phyloP scores from a whole-genome alignment of 2,797 vertebrate genomes.

The Acridotheres tristis region DNA sequence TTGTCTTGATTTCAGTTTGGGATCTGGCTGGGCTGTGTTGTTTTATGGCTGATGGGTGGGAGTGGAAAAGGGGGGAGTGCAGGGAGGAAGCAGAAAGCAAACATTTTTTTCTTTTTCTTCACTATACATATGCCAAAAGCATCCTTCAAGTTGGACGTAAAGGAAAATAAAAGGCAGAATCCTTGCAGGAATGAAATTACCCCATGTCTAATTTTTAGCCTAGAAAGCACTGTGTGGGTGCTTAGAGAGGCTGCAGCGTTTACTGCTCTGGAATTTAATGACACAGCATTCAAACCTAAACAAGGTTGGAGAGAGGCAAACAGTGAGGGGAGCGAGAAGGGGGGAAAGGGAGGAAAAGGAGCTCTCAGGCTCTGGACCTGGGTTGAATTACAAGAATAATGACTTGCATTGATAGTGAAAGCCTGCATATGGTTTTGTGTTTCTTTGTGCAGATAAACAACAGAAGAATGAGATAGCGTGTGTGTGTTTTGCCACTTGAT shows the following conservation, averaged over 20 bases:
- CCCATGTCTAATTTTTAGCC: background rate
- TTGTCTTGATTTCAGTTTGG: constrained; percentile 52
- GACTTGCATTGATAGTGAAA: constrained; percentile 4
- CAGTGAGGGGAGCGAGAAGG: background rate
- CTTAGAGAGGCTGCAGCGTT: background rate
- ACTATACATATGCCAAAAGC: background rate
- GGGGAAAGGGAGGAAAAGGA: background rate
- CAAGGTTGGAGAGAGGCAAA: constrained; percentile 13
- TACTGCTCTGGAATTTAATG: constrained; percentile 49
- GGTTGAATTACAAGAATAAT: constrained; percentile 51
- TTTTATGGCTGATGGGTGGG: constrained; percentile 39
- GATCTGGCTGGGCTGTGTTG: constrained; percentile 8
- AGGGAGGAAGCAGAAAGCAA: constrained; percentile 1
- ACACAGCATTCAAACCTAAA: constrained; percentile 14
- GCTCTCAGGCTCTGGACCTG: background rate
- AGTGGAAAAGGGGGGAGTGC: background rate
- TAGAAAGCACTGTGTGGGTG: background rate
- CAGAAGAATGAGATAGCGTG: background rate
- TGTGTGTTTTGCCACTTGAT: background rate
- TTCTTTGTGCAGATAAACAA: background rate
- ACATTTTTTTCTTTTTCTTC: background rate
- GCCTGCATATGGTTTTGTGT: background rate
- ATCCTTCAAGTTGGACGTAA: background rate
- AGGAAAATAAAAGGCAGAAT: constrained; percentile 32
- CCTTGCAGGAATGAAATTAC: background rate